Evolutionary conservation across 1,140 invertebrate species (phyloP), one percentile per base, ranked within the genome.

Genomic region (Drosophila ironensis): DNA sequence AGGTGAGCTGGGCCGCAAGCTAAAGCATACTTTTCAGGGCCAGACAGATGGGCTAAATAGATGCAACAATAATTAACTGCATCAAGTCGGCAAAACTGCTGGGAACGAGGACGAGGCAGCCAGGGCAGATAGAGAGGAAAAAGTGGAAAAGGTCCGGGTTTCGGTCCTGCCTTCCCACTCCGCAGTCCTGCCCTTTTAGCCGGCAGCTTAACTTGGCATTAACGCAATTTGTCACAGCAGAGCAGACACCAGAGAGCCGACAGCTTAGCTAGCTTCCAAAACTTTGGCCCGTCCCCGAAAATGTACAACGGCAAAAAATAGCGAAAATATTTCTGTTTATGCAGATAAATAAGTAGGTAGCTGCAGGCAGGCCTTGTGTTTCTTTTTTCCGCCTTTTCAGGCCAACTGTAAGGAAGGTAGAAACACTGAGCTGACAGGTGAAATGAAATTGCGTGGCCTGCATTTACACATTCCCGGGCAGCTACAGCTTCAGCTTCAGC

Each of bases 61-160:
- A 81, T 81, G 76, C 59, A 52, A 56, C 70, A 75, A 75, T 81
- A 81, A 81, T 81, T 81, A 81, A 81, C 76, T 81, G 76, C 76
- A 80, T 73, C 50, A 50, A 38, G 52, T 28, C 20, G 41, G 17
- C 28, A 22, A 38, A 27, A 52, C 8, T 17, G 11, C 33, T 28
- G 6, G 24, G 41, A 20, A 7, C 30, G n/a, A 33, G 11, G 27
- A n/a, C 27, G n/a, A 33, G 4, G 30, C 1, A n/a, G n/a, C 30
- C 30, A 33, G 12, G 11, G 2, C 1, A 19, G 17, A 33, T 3
- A 16, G 14, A 14, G 27, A 57, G 52, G 56, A 61, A 17, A 27
- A 22, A 27, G 41, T 38, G 30, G 11, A 61, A 16, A 63, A 46
- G 54, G 66, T 30, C 45, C n/a, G 35, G 45, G 19, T 11, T 8